Evolutionary conservation across 2,797 vertebrate species (phyloP), one percentile per base, ranked within the genome.

Genomic region (Oreonectes daqikongensis): DNA sequence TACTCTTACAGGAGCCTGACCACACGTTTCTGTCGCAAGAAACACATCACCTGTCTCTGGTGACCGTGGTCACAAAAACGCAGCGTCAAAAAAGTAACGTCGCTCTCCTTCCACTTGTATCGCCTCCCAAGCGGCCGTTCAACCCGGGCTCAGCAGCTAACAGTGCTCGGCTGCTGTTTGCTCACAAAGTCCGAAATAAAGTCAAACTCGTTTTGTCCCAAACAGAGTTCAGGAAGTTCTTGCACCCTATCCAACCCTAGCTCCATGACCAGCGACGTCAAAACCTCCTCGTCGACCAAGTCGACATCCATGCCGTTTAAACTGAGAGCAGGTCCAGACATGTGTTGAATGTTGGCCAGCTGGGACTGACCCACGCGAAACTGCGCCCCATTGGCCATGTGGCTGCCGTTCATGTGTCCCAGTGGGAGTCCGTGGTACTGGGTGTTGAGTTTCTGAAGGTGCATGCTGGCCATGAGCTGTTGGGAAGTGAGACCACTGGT

Each of bases 121-220:
- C 80, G 69, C 61, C 75, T 81, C 53, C 68, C 64, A 63, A 60
- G 20, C 4, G 5, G 65, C 20, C 61, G 22, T 78, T 46, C 48
- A 30, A 64, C 71, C 87, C 84, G 3, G 79, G 84, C 88, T 94
- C 93, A 98, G 87, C 97, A 99, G 76, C 96, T 98, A 64, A 99
- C 95, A 0, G 97, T 95, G 86, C 96, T 97, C 14, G 96, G 93
- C 74, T 97, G 96, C 85, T 97, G 96, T 92, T 96, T 97, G 88
- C 91, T 95, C 79, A 97, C 97, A 90, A 98, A 97, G 94, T 98
- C 97, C 63, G 95, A 94, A 86, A 98, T 93, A 85, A 97, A 98
- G 90, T 98, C 97, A 79, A 99, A 97, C 90, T 99, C 97, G 28
- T 98, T 98, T 89, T 99, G 97, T 87, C 96, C 97, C 87, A 99